Percentiles rank a stretch among this genome's conserved stretches.
Evolutionary conservation across 2,113 vertebrate species (phyloP).

Genomic region (Ammodytes marinus): DNA sequence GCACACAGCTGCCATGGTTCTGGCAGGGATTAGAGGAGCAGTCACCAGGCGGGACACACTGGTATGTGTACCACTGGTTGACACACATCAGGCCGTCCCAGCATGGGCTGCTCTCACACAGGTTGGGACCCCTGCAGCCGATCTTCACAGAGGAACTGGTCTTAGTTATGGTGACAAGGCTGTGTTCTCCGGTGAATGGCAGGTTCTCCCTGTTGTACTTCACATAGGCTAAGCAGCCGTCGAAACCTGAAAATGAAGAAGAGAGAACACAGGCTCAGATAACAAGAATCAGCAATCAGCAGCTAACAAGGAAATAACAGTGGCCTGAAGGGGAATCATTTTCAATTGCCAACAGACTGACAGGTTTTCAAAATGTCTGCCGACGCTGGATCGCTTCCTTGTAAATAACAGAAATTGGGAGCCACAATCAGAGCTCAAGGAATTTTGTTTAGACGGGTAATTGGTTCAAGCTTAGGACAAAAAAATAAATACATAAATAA

Average conservation of each 20-base stretch:
- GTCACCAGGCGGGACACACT: slow-evolving; percentile 92
- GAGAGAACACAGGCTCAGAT: slow-evolving; percentile 40
- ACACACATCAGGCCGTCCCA: slow-evolving; percentile 94
- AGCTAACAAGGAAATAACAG: slow-evolving; percentile 34
- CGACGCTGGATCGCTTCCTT: slow-evolving; percentile 32
- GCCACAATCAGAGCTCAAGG: slow-evolving; percentile 66
- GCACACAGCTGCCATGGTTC: slow-evolving; percentile 94
- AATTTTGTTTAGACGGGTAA: slow-evolving; percentile 74
- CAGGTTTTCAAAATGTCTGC: slow-evolving; percentile 53
- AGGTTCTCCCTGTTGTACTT: slow-evolving; percentile 91
- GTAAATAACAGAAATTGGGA: slow-evolving; percentile 66
- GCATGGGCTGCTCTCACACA: slow-evolving; percentile 95
- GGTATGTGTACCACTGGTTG: slow-evolving; percentile 95
- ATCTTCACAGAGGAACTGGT: slow-evolving; percentile 91
- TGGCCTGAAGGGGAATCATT: slow-evolving; percentile 34
- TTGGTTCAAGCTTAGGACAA: slow-evolving; percentile 61
- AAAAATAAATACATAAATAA: slow-evolving; percentile 24
- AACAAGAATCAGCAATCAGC: slow-evolving; percentile 56
- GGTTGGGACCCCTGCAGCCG: slow-evolving; percentile 93
- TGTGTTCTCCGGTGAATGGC: slow-evolving; percentile 92
- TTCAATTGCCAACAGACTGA: slow-evolving; percentile 43
- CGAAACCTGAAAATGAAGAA: slow-evolving; percentile 87
- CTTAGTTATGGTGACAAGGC: slow-evolving; percentile 86
- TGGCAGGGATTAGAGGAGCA: slow-evolving; percentile 93
- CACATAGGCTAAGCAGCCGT: slow-evolving; percentile 92